Base-by-base conservation (phyloP, 2,113 vertebrate genomes). In the Protobothrops flavoviridis region DNA sequence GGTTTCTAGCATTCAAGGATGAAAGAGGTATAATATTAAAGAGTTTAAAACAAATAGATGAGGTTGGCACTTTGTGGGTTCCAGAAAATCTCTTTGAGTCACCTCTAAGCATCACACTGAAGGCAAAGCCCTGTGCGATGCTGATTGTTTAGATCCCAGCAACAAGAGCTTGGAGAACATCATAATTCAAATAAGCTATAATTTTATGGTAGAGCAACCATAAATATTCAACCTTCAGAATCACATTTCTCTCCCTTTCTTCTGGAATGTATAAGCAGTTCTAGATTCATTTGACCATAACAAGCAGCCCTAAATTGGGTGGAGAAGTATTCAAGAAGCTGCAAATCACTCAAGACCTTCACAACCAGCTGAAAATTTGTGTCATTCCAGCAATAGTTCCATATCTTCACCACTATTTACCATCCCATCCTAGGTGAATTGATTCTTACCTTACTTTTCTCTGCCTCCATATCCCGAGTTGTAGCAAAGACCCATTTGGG, bases 401-500 rank as follows among this genome's bases (percentile, higher is more conserved):
- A 81, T 6, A 81, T 20, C n/a, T 81, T 7, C 3, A 81, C 33
- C 69, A 81, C 17, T 5, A 74, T 74, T 74, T 33, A 6, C 15
- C 15, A 57, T 45, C 15, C 5, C 21, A 5, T 9, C 43, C 57
- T 17, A 87, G 5, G 55, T 33, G 86, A 43, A 1, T 0, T 15
- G 24, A 50, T 61, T 56, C 69, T 81, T 39, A 81, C 69, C 15
- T 81, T 39, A n/a, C n/a, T 81, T 81, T 39, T 39, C 33, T 81
- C 9, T 48, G 20, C 26, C 48, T 61, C 9, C 24, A 23, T 0
- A 4, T 50, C 53, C n/a, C 11, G 57, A 57, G 0, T 39, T 33
- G 91, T 64, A 39, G 55, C 91, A 87, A 92, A 92, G 85, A 87
- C 45, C 85, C 91, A 92, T 48, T 48, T 29, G 45, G 91, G 91